Evolutionary conservation across 2,113 vertebrate species (phyloP), one percentile per base, ranked within the genome.

Genomic region (Hyla sarda): DNA sequence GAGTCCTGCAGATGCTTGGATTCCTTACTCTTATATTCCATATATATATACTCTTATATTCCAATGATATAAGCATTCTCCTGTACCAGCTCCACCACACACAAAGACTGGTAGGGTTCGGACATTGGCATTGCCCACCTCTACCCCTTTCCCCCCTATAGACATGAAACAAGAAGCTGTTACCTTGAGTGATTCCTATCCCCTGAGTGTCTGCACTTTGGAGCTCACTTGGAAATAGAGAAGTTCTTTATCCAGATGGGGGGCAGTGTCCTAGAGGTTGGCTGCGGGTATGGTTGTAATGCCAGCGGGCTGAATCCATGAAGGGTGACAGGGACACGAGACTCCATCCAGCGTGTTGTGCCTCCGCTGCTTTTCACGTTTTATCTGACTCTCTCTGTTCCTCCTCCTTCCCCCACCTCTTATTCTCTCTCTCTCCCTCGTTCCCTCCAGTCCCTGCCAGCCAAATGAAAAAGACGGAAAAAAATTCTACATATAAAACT

Each of bases 291-390:
- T 3, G n/a, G 41, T 16, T 65, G 16, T 17, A n/a, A 37, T 37
- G 47, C 19, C 45, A 5, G 32, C 41, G n/a, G 19, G 47, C 32
- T 7, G 72, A 85, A 71, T 14, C 83, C 45, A 52, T 23, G 41
- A 50, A 84, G 60, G 62, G 37, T 80, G 65, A 2, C 69, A 34
- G 58, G n/a, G 45, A 76, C 52, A 17, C 25, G 41, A 54, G 84
- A 69, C 74, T 79, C 47, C 41, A 72, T 85, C 47, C 41, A 72
- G 62, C 75, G 71, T 72, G 84, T 41, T 41, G 32, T 54, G 84
- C 75, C 67, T 80, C 52, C 32, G 30, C 62, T 85, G 74, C 73
- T 23, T 71, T 65, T 56, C 67, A 50, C 76, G 48, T 80, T 85
- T 58, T 80, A 80, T 86, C 84, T 56, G 65, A 34, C 48, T 79